A percentile compares a stretch with the other conserved stretches of the same genome.
phyloP scores from a whole-genome alignment of 2,888 invertebrate genomes.

The Leptinotarsa rubiginosa region DNA sequence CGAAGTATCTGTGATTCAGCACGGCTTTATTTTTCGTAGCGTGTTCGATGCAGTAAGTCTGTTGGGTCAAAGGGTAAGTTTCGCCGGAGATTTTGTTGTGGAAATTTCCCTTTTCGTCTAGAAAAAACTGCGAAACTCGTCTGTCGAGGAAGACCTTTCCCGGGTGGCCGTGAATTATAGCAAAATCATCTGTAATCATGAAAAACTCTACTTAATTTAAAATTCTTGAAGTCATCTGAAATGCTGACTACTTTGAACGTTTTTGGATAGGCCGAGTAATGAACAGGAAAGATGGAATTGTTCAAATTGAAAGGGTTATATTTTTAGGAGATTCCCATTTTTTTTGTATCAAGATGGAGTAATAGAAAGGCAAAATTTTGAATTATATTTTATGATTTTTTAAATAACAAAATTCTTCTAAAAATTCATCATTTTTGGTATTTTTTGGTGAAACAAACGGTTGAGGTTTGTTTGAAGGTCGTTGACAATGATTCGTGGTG shows the following conservation, averaged over 20 bases:
- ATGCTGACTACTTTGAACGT: not conserved
- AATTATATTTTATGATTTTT: no score
- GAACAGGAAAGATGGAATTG: no score
- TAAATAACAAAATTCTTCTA: no score
- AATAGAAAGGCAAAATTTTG: no score
- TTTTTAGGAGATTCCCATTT: no score
- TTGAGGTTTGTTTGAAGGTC: no score
- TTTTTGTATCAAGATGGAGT: no score
- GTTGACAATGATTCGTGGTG: no score
- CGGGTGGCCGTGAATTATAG: conserved; percentile 41
- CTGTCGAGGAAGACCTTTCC: conserved; percentile 40
- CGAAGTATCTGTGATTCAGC: conserved; percentile 43
- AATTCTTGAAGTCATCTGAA: not conserved
- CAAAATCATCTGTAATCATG: conserved; percentile 44
- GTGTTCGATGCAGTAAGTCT: conserved; percentile 51
- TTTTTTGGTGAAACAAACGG: no score
- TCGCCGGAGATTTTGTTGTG: conserved; percentile 41
- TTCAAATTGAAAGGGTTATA: no score
- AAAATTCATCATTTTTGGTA: no score
- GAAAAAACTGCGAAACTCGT: conserved; percentile 31
- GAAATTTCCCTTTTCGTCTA: conserved; percentile 44
- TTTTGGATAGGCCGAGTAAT: no score
- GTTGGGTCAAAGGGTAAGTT: conserved; percentile 39
- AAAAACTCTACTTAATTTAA: not conserved
- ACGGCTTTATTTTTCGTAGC: conserved; percentile 41